These are phyloP conservation scores for Metridium senile DNA, from an alignment of 92 coral and sea anemone species.

Conservation along the genomic window DNA sequence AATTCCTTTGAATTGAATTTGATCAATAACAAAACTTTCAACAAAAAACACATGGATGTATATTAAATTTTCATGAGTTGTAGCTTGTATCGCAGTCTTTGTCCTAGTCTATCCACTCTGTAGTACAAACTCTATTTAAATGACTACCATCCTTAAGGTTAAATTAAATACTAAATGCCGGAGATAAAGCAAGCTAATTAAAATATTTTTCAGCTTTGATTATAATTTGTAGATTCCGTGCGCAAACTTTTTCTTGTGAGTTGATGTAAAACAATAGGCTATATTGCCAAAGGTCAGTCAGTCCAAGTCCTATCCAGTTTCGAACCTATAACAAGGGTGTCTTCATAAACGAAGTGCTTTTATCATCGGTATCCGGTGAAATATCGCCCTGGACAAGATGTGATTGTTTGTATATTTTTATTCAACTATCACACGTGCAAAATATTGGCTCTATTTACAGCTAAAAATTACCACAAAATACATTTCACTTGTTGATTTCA, in stretches of 20 bases:
- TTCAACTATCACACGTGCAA: neutral
- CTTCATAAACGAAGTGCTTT: neutral
- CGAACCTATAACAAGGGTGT: slow-evolving; percentile 16
- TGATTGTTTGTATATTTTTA: slow-evolving; percentile 4
- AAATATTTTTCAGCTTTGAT: neutral
- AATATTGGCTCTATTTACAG: neutral
- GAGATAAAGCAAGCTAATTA: too few species aligned
- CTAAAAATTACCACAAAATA: slow-evolving; percentile 1
- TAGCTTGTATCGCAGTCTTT: slow-evolving; percentile 32
- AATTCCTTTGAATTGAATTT: slow-evolving; percentile 32
- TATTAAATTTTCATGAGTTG: slow-evolving; percentile 78
- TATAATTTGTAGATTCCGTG: neutral
- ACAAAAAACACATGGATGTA: slow-evolving; percentile 62
- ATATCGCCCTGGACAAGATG: neutral
- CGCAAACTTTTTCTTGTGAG: neutral
- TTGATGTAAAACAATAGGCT: neutral
- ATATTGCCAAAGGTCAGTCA: neutral
- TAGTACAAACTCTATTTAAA: neutral
- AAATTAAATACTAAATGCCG: too few species aligned
- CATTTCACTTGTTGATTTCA: slow-evolving; percentile 12
- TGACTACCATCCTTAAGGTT: too few species aligned
- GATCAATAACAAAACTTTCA: slow-evolving; percentile 55
- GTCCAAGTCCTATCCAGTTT: neutral
- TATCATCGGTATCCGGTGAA: neutral
- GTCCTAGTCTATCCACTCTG: slow-evolving; percentile 12